phyloP scores from a whole-genome alignment of 2,888 invertebrate species.

The Uloborus plumipes region DNA sequence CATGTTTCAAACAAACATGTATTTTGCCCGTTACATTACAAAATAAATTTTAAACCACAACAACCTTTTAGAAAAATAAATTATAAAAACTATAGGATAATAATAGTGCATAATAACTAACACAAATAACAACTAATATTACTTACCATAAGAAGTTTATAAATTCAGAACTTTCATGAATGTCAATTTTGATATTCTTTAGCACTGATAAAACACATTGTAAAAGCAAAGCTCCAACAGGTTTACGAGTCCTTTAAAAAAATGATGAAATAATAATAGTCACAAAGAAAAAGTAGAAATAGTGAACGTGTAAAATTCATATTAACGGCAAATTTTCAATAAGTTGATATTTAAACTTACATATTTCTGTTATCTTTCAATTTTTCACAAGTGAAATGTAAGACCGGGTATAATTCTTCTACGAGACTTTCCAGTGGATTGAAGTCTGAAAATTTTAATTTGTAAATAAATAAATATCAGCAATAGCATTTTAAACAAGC shows the following conservation, averaged over 20 bases:
- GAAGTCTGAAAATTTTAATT: slow-evolving; percentile 28
- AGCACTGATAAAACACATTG: slow-evolving; percentile 89
- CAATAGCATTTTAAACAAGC: background rate
- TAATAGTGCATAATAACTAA: too few relatives aligned
- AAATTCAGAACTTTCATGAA: slow-evolving; percentile 52
- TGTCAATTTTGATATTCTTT: slow-evolving; percentile 74
- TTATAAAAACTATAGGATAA: too few relatives aligned
- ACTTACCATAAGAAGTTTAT: slow-evolving; percentile 50
- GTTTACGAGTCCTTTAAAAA: background rate
- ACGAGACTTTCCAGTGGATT: slow-evolving; percentile 47
- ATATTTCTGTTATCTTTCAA: slow-evolving; percentile 22
- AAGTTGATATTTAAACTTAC: too few relatives aligned
- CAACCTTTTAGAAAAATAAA: too few relatives aligned
- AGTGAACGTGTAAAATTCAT: too few relatives aligned
- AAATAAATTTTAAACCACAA: too few relatives aligned
- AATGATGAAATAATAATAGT: too few relatives aligned
- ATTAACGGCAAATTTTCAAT: too few relatives aligned
- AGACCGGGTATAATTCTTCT: slow-evolving; percentile 50
- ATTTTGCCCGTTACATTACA: too few relatives aligned
- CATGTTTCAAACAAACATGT: too few relatives aligned
- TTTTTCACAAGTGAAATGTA: slow-evolving; percentile 55
- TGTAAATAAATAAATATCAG: background rate
- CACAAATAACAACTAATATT: background rate
- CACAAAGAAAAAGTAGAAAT: too few relatives aligned
- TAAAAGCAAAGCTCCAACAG: slow-evolving; percentile 78